These are phyloP conservation scores for Drosophila dives DNA, from an alignment of 2,888 invertebrate genomes.

Conservation along the genomic window DNA sequence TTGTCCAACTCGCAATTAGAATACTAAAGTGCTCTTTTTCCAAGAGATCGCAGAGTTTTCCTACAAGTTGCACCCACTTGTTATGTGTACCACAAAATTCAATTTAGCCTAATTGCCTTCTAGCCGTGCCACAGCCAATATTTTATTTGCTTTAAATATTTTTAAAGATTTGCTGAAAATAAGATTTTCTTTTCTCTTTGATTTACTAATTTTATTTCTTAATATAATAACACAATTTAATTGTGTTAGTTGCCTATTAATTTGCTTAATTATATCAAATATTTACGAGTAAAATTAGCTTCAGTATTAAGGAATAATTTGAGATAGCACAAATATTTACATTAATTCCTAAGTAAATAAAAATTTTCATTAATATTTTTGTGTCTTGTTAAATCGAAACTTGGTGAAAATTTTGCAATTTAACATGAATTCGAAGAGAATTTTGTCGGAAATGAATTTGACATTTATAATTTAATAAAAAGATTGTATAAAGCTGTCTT, in stretches of 20 bases:
- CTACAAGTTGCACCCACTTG: conserved; percentile 1
- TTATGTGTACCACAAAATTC: not conserved
- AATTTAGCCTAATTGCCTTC: not conserved
- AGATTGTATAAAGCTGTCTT: not conserved
- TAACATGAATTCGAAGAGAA: not conserved
- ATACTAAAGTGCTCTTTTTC: conserved; percentile 52
- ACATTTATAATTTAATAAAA: not conserved
- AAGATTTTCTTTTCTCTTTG: not conserved
- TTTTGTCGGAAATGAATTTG: not conserved
- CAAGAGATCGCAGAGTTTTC: conserved; percentile 38
- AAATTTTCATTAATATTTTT: not conserved
- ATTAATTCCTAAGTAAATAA: not conserved
- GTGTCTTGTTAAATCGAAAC: not conserved
- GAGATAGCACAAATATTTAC: not conserved
- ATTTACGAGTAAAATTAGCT: not conserved
- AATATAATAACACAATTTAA: too few relatives aligned
- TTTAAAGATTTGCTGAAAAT: not conserved
- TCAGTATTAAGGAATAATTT: not conserved
- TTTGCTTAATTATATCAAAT: not conserved
- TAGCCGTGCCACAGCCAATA: too few relatives aligned
- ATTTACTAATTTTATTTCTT: not conserved
- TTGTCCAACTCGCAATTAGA: conserved; percentile 54
- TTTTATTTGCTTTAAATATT: not conserved
- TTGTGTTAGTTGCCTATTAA: not conserved
- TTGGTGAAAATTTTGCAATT: not conserved